These are phyloP conservation scores for Archocentrus centrarchus DNA, from an alignment of 2,113 vertebrate species.

Conservation along the genomic window DNA sequence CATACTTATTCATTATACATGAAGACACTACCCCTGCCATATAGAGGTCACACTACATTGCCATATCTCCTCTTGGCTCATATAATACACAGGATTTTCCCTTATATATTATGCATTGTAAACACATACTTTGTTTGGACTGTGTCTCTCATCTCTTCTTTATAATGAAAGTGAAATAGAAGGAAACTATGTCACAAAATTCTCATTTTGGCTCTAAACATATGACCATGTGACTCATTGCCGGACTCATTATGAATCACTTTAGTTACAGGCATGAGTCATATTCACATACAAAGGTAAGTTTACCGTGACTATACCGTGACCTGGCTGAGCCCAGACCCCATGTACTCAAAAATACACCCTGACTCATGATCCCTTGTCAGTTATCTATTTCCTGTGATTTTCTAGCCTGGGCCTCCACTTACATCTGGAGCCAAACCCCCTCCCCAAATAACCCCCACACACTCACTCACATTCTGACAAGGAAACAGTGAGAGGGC, in stretches of 20 bases:
- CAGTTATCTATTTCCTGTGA: conserved; percentile 59
- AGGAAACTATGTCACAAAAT: background rate
- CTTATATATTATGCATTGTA: conserved; percentile 42
- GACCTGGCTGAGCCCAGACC: conserved; percentile 44
- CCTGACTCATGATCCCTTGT: conserved; percentile 54
- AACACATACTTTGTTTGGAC: conserved; percentile 49
- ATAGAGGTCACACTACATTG: conserved; percentile 47
- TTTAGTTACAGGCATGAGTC: conserved; percentile 37
- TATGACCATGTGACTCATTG: conserved; percentile 31
- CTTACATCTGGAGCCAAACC: conserved; percentile 56
- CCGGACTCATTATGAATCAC: conserved; percentile 42
- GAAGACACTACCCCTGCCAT: conserved; percentile 33
- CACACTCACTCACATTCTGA: conserved; percentile 45
- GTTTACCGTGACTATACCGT: conserved; percentile 38
- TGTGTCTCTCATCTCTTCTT: conserved; percentile 25
- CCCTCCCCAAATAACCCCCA: background rate
- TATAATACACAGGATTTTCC: conserved; percentile 54
- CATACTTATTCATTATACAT: conserved; percentile 62
- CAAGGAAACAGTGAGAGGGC: conserved; percentile 31
- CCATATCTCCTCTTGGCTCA: conserved; percentile 34
- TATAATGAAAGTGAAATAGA: background rate
- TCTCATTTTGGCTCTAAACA: background rate
- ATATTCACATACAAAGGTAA: conserved; percentile 10
- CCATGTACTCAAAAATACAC: conserved; percentile 5
- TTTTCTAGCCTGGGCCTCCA: conserved; percentile 40